These are phyloP conservation scores for Proctacanthus coquilletti DNA, from an alignment of 1,140 invertebrate species.

Conservation along the genomic window DNA sequence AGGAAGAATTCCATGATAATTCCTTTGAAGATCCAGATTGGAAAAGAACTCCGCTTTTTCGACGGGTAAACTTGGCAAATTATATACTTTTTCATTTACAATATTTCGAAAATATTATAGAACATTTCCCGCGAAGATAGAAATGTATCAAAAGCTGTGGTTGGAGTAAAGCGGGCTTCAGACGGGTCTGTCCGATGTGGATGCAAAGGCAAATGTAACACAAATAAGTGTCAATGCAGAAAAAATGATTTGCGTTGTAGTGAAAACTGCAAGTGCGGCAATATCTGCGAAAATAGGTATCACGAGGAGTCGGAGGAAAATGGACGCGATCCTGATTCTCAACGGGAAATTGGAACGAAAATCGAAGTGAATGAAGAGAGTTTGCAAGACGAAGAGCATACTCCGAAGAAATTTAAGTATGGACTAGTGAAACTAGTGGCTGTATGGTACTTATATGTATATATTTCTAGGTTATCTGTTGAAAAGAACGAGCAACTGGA, in stretches of 20 bases:
- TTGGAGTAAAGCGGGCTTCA: conserved; percentile 32
- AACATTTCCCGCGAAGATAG: conserved; percentile 6
- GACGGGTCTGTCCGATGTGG: conserved; percentile 38
- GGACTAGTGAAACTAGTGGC: background rate
- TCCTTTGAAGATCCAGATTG: conserved; percentile 49
- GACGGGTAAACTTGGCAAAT: conserved; percentile 12
- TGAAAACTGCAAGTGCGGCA: conserved; percentile 35
- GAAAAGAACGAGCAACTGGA: background rate
- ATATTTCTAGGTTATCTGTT: background rate
- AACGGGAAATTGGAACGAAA: background rate
- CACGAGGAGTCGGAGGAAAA: background rate
- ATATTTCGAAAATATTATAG: background rate
- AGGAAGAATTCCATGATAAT: conserved; percentile 33
- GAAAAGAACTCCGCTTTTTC: conserved; percentile 42
- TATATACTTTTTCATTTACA: background rate
- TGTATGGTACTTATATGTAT: background rate
- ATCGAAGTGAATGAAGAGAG: background rate
- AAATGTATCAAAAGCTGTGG: conserved; percentile 7
- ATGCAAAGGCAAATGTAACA: conserved; percentile 42
- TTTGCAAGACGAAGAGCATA: background rate
- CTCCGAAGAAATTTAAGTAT: background rate
- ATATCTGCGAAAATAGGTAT: conserved; percentile 1
- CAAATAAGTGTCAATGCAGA: conserved; percentile 39
- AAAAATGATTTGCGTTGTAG: conserved; percentile 33
- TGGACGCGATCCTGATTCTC: background rate